Evolutionary conservation across 1,140 invertebrate species (phyloP).

Genomic region (Orius insidiosus): DNA sequence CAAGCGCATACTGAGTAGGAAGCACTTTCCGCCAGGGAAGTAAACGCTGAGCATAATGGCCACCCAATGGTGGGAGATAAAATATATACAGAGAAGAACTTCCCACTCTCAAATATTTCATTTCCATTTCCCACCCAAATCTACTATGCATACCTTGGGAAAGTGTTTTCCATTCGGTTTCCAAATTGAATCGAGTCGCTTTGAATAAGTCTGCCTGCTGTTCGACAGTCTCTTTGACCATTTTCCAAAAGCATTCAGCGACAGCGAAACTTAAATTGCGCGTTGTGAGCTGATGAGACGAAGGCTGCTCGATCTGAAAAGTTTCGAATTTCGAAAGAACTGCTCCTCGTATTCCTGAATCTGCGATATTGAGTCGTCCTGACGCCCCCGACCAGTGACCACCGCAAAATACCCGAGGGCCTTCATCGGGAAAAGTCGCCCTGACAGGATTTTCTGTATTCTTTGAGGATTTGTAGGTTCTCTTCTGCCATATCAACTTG

Average conservation of each 20-base stretch:
- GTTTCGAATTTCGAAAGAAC: slow-evolving; percentile 83
- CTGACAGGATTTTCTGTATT: slow-evolving; percentile 88
- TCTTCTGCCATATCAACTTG: slow-evolving; percentile 92
- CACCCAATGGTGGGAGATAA: no score
- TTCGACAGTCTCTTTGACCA: slow-evolving; percentile 95
- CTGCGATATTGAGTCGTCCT: slow-evolving; percentile 81
- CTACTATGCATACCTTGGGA: slow-evolving; percentile 79
- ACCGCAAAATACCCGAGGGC: slow-evolving; percentile 98
- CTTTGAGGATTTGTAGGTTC: slow-evolving; percentile 86
- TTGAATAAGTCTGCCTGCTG: slow-evolving; percentile 98
- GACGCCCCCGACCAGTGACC: slow-evolving; percentile 82
- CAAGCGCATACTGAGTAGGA: no score
- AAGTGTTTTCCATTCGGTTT: slow-evolving; percentile 99
- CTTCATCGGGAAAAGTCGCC: slow-evolving; percentile 97
- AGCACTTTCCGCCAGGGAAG: no score
- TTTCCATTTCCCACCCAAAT: no score
- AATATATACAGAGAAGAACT: no score
- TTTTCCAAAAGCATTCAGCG: slow-evolving; percentile 98
- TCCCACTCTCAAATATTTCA: no score
- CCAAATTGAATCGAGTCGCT: slow-evolving; percentile 91
- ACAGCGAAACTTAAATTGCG: slow-evolving; percentile 92
- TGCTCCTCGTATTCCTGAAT: slow-evolving; percentile 92
- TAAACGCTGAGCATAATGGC: no score
- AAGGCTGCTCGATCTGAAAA: no score
- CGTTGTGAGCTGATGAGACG: no score